Evolutionary conservation across 2,888 invertebrate species (phyloP).

Genomic region (Agelastica alni): DNA sequence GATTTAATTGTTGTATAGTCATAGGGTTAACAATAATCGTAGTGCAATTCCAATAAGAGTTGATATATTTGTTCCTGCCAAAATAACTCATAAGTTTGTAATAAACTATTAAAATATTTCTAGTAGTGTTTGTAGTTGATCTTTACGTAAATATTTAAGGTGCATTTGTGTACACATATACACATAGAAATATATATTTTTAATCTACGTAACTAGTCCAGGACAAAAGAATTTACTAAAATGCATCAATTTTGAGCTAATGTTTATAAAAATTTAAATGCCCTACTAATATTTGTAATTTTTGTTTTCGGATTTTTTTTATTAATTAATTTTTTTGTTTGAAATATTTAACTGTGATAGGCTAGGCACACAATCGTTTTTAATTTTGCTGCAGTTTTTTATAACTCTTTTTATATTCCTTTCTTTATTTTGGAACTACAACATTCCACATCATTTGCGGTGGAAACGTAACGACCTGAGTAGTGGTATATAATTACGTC

Average conservation of each 20-base stretch:
- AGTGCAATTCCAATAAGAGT: too few relatives aligned
- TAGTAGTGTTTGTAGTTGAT: too few relatives aligned
- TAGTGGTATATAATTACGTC: too few relatives aligned
- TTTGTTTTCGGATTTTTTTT: too few relatives aligned
- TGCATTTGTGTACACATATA: slow-evolving; percentile 14
- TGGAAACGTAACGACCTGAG: too few relatives aligned
- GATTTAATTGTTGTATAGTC: too few relatives aligned
- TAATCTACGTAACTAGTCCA: slow-evolving; percentile 15
- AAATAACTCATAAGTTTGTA: too few relatives aligned
- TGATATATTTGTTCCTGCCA: too few relatives aligned
- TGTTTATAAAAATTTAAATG: background rate
- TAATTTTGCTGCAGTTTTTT: background rate
- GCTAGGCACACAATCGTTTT: slow-evolving; percentile 17
- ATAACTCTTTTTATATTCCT: background rate
- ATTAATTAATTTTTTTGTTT: too few relatives aligned
- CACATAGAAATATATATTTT: slow-evolving; percentile 10
- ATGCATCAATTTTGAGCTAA: background rate
- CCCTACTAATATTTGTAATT: background rate
- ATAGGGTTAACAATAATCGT: too few relatives aligned
- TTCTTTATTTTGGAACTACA: background rate
- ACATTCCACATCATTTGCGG: too few relatives aligned
- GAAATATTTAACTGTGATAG: slow-evolving; percentile 30
- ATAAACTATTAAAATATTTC: too few relatives aligned
- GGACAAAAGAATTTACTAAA: background rate
- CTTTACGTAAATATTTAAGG: background rate